These are phyloP conservation scores for Malurus melanocephalus DNA, from an alignment of 2,113 vertebrate species.

Conservation along the genomic window DNA sequence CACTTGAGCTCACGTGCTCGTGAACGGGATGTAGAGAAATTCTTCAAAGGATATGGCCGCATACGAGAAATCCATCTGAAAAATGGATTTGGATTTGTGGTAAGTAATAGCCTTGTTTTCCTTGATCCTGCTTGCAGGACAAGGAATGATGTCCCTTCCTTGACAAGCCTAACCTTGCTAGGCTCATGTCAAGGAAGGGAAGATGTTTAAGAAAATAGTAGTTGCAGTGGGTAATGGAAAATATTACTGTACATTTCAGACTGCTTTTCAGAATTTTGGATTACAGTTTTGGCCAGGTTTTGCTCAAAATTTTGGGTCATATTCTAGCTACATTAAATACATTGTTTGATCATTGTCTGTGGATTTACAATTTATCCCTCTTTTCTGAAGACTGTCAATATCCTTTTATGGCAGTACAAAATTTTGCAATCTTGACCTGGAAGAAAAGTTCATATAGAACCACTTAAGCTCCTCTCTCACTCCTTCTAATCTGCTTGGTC, in stretches of 20 bases:
- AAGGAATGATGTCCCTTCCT: no score
- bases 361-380: not conserved
- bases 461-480: not conserved
- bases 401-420: not conserved
- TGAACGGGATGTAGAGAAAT: slow-evolving; percentile 90
- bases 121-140: not conserved
- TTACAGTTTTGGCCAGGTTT: not conserved
- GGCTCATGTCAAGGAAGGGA: not conserved
- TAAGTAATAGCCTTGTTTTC: slow-evolving; percentile 54
- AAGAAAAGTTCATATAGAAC: not conserved
- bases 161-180: not conserved
- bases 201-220: not conserved
- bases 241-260: not conserved
- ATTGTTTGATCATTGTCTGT: not conserved
- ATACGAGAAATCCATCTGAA: slow-evolving; percentile 91
- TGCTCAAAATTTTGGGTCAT: not conserved
- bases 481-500: not conserved
- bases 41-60: slow-evolving; percentile 91
- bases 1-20: slow-evolving; percentile 88
- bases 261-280: not conserved
- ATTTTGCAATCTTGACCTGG: not conserved
- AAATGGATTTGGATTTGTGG: slow-evolving; percentile 93
- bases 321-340: not conserved
- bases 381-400: not conserved
- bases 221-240: not conserved